Conservation (phyloP, 2,113 vertebrate species). For the Pampusana beccarii region DNA sequence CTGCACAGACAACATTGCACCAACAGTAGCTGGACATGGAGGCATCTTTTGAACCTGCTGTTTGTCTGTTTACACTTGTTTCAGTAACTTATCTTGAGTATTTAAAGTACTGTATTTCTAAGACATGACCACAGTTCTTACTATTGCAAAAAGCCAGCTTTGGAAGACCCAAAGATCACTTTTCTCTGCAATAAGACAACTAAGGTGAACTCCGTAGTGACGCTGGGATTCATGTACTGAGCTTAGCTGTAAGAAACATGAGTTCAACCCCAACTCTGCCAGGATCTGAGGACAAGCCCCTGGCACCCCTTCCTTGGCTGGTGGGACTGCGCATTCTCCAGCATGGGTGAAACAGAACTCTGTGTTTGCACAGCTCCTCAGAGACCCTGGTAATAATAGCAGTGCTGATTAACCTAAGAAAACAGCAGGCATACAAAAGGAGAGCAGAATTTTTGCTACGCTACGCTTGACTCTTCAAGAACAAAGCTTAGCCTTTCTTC, state of each 20-base stretch:
- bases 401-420: background rate
- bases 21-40: fast-evolving
- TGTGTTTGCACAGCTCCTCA: background rate
- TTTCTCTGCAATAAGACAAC: background rate
- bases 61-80: background rate
- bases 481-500: background rate
- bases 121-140: background rate
- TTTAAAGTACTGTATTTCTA: background rate
- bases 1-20: background rate
- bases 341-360: background rate
- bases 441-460: background rate
- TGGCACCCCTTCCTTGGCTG: background rate
- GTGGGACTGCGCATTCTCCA: background rate
- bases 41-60: background rate
- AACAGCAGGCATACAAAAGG: background rate
- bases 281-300: background rate
- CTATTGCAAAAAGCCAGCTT: background rate
- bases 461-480: background rate
- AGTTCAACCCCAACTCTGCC: background rate
- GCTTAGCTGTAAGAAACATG: background rate
- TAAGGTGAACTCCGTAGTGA: background rate
- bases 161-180: background rate
- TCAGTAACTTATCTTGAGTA: background rate
- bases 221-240: background rate
- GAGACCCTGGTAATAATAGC: background rate